phyloP scores from a whole-genome alignment of 2,888 invertebrate species.

The Phaonia tiefii region DNA sequence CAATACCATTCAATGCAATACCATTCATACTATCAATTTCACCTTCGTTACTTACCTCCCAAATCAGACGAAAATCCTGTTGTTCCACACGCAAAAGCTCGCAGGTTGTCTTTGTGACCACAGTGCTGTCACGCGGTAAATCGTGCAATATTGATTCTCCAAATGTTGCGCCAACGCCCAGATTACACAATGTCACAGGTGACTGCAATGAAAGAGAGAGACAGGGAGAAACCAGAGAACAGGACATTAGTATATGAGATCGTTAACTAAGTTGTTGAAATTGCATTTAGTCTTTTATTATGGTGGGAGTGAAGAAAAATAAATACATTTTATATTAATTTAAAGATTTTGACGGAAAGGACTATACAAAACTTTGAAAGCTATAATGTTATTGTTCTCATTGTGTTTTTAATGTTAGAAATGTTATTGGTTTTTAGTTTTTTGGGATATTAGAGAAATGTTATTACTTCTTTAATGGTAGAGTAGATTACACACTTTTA shows the following conservation, averaged over 20 bases:
- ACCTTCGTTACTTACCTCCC: slow-evolving; percentile 85
- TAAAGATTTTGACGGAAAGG: too few species aligned
- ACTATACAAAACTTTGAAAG: too few species aligned
- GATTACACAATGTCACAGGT: slow-evolving; percentile 85
- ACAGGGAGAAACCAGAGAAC: slow-evolving; percentile 1
- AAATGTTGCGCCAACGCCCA: slow-evolving; percentile 88
- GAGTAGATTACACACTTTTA: too few species aligned
- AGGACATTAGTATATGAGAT: slow-evolving; percentile 1
- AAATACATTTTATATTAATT: too few species aligned
- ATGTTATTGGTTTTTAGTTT: too few species aligned
- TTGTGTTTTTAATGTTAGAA: too few species aligned
- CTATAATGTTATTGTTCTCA: too few species aligned
- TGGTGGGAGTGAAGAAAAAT: too few species aligned
- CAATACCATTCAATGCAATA: neutral
- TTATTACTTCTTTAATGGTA: too few species aligned
- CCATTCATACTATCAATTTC: too few species aligned
- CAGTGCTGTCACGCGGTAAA: slow-evolving; percentile 86
- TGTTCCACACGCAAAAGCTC: slow-evolving; percentile 88
- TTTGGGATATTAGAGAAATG: too few species aligned
- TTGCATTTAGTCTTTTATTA: neutral
- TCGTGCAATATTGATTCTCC: slow-evolving; percentile 89
- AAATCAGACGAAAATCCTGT: slow-evolving; percentile 88
- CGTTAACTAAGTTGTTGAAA: neutral
- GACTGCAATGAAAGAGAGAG: slow-evolving; percentile 81
- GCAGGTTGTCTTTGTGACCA: slow-evolving; percentile 87